Percentiles rank a stretch among this genome's conserved stretches.
Evolutionary conservation across 2,797 vertebrate genomes (phyloP).

Genomic region (Coregonus sp.): DNA sequence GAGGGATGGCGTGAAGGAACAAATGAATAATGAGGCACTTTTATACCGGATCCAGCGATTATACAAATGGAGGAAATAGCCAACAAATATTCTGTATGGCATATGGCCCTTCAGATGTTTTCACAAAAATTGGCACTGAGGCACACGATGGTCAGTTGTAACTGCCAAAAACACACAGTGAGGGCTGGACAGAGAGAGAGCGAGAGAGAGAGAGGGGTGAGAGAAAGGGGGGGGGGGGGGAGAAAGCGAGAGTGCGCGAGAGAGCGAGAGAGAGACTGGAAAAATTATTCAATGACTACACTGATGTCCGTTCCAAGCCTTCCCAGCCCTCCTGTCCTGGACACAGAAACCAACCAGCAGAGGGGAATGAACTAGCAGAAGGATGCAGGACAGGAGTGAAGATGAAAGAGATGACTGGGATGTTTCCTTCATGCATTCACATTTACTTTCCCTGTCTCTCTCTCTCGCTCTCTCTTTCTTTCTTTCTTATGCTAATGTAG

Average conservation of each 20-base stretch:
- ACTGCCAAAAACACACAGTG: constrained; percentile 97
- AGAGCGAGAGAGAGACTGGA: background rate
- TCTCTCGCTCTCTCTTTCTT: background rate
- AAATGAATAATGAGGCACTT: constrained; percentile 87
- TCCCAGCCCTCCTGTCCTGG: background rate
- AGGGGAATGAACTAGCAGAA: background rate
- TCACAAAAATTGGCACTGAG: constrained; percentile 98
- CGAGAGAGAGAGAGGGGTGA: constrained; percentile 60
- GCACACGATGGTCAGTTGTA: constrained; percentile 93
- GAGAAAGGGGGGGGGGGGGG: constrained; percentile 16
- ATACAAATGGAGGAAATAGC: constrained; percentile 93
- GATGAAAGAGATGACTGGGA: background rate
- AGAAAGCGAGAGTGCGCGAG: constrained; percentile 22
- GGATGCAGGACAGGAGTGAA: background rate
- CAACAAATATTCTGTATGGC: constrained; percentile 94
- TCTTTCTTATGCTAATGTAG: background rate
- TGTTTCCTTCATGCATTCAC: background rate
- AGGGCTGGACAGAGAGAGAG: constrained; percentile 80
- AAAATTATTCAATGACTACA: constrained; percentile 81
- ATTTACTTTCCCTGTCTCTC: background rate
- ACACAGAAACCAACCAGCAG: background rate
- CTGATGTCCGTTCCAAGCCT: background rate
- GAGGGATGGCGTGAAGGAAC: constrained; percentile 75
- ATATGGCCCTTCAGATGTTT: constrained; percentile 99
- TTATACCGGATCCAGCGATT: constrained; percentile 81